Evolutionary conservation across 2,113 vertebrate genomes (phyloP).

Genomic region (Hypomesus transpacificus): DNA sequence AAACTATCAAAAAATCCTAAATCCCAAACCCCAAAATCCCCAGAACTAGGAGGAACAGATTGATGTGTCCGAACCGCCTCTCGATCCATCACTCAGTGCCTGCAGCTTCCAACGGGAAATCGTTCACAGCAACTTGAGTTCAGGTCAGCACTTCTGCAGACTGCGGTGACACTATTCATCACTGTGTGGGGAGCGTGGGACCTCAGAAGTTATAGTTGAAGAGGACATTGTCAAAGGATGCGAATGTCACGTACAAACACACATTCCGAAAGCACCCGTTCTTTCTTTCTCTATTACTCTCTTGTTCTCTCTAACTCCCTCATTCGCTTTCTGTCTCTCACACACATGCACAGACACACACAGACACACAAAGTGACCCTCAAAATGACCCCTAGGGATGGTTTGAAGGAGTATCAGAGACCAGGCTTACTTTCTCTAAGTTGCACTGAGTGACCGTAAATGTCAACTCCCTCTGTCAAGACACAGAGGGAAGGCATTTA

Average conservation of each 20-base stretch:
- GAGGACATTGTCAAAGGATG: conserved; percentile 37
- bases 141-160: conserved; percentile 52
- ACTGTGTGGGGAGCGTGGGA: conserved; percentile 21
- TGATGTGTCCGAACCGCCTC: conserved; percentile 49
- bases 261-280: not conserved
- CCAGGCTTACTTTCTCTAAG: not conserved
- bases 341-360: not conserved
- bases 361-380: conserved; percentile 7
- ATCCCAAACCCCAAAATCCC: not conserved
- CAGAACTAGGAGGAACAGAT: conserved; percentile 34
- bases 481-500: not conserved
- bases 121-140: conserved; percentile 41
- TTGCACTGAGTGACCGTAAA: not conserved
- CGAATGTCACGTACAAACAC: conserved; percentile 15
- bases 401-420: not conserved
- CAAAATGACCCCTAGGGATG: not conserved
- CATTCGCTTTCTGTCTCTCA: not conserved
- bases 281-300: not conserved
- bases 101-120: conserved; percentile 50
- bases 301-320: not conserved
- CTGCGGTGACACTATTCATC: conserved; percentile 44
- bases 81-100: conserved; percentile 66
- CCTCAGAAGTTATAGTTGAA: conserved; percentile 38
- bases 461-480: not conserved
- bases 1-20: too few relatives aligned